phyloP scores from a whole-genome alignment of 2,888 invertebrate genomes.

The Parapristionchus giblindavisi region DNA sequence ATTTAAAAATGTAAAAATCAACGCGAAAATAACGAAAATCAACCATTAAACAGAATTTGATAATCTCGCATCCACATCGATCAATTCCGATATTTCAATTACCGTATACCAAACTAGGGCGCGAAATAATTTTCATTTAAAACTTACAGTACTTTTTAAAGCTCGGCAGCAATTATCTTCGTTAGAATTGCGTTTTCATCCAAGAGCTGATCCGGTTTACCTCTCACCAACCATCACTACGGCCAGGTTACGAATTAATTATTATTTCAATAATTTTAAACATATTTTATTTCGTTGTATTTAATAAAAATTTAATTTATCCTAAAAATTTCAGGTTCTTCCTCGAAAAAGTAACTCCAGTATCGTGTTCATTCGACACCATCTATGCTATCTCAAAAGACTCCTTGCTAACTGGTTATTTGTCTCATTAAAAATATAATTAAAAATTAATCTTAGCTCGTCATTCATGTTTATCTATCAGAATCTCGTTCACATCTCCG shows the following conservation, averaged over 20 bases:
- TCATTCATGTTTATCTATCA: constrained; percentile 27
- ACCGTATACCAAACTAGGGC: not conserved
- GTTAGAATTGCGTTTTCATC: not conserved
- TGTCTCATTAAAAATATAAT: not conserved
- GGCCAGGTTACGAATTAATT: not conserved
- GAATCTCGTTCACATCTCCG: constrained; percentile 18
- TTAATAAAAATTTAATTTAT: not conserved
- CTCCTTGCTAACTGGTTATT: constrained; percentile 20
- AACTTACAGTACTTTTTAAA: not conserved
- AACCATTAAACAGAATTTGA: constrained; percentile 5
- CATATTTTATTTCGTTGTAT: not conserved
- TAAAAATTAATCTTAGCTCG: constrained; percentile 3
- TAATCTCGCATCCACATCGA: not conserved
- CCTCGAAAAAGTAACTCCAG: constrained; percentile 24
- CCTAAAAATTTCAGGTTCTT: constrained; percentile 7
- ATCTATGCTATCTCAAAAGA: constrained; percentile 18
- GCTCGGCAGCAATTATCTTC: constrained; percentile 27
- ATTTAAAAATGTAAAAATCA: not conserved
- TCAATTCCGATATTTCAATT: not conserved
- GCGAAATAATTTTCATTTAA: not conserved
- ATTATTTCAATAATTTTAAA: not conserved
- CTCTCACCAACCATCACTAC: constrained; percentile 31
- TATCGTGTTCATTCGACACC: constrained; percentile 20
- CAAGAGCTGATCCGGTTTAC: not conserved
- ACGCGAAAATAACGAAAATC: no score